Evolutionary conservation across 1,140 invertebrate genomes (phyloP).

Genomic region (Philotrypesis tridentata): DNA sequence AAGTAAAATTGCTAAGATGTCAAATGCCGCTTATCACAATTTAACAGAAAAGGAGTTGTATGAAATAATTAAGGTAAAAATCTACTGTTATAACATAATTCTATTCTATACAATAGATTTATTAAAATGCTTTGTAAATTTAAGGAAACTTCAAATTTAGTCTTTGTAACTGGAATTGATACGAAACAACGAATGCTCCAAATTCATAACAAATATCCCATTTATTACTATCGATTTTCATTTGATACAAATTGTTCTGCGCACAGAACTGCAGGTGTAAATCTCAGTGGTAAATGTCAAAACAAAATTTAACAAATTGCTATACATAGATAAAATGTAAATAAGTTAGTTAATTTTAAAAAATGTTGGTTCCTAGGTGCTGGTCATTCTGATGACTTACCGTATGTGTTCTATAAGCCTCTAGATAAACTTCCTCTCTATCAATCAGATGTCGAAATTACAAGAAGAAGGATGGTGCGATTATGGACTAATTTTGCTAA

Average conservation of each 20-base stretch:
- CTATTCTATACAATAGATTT: no score
- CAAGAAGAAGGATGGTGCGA: no score
- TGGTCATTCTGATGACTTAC: conserved; percentile 24
- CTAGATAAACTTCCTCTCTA: not conserved
- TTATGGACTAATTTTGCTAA: conserved; percentile 37
- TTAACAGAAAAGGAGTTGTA: not conserved
- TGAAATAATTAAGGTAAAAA: not conserved
- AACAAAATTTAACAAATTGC: no score
- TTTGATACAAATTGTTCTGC: conserved; percentile 28
- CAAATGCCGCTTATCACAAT: not conserved
- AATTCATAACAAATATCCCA: conserved; percentile 16
- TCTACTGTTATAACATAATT: no score
- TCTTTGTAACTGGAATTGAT: conserved; percentile 42
- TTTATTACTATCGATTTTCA: conserved; percentile 42
- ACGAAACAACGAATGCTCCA: conserved; percentile 27
- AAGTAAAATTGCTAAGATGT: no score
- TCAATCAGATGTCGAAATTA: not conserved
- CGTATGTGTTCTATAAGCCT: conserved; percentile 30
- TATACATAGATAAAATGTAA: not conserved
- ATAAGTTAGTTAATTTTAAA: not conserved
- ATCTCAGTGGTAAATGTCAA: conserved; percentile 22
- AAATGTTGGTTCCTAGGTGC: not conserved
- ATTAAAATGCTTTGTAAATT: not conserved
- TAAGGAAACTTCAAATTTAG: no score
- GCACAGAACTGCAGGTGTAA: not conserved